Percentiles rank a stretch among this genome's conserved stretches.
These are phyloP conservation scores for Heterohyrax brucei DNA, from an alignment of 2,797 vertebrate genomes.

Conservation along the genomic window DNA sequence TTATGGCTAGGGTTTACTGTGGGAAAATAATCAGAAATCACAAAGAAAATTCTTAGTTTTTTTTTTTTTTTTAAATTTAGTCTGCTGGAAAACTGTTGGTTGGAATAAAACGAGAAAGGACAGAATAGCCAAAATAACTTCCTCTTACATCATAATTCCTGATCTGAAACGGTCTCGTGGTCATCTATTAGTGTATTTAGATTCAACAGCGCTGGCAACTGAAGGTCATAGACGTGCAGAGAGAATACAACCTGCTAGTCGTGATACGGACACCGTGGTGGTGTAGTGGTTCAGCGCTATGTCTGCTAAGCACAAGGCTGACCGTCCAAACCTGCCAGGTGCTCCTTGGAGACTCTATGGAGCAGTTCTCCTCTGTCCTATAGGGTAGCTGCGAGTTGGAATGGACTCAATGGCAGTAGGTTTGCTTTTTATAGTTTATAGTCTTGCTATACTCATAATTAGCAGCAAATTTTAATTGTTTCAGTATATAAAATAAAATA, in stretches of 20 bases:
- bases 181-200: conserved; percentile 7
- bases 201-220: neutral
- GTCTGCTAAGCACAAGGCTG: no score
- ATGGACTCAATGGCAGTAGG: no score
- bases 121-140: neutral
- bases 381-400: no score
- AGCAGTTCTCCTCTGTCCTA: no score
- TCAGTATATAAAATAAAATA: conserved; percentile 4
- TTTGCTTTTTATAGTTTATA: neutral
- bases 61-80: neutral
- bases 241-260: conserved; percentile 17
- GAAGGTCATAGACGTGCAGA: neutral
- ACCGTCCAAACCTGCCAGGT: no score
- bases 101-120: conserved; percentile 12
- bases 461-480: conserved; percentile 59
- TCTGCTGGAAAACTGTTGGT: conserved; percentile 44
- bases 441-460: conserved; percentile 72
- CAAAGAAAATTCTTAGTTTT: conserved; percentile 9
- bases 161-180: neutral
- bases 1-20: conserved; percentile 22
- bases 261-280: no score
- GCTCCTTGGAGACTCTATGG: no score
- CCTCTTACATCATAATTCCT: neutral
- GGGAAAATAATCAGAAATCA: conserved; percentile 6
- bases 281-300: no score